Conservation (phyloP, 1,140 invertebrate species). For the Lycorma delicatula region DNA sequence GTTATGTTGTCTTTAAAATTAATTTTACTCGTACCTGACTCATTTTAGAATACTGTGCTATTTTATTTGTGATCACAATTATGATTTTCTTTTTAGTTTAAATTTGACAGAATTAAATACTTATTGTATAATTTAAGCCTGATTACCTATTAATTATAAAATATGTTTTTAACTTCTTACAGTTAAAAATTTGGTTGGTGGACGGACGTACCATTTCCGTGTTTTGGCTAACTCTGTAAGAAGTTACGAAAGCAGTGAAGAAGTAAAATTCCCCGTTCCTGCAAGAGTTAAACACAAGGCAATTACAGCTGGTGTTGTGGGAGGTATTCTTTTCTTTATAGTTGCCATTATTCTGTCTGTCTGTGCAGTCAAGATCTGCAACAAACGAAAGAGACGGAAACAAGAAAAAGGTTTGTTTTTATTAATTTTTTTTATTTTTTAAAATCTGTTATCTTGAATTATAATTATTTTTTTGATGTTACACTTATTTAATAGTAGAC, state of each 20-base stretch:
- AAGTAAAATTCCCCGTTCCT: constrained; percentile 78
- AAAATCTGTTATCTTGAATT: neutral
- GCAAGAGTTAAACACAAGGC: constrained; percentile 85
- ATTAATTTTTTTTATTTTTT: constrained; percentile 1
- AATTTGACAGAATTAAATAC: no score
- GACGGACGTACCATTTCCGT: constrained; percentile 82
- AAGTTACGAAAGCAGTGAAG: constrained; percentile 72
- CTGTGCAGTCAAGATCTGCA: constrained; percentile 94
- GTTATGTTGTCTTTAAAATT: no score
- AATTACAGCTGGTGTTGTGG: constrained; percentile 86
- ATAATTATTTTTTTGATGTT: no score
- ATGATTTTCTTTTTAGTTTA: no score
- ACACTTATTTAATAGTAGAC: no score
- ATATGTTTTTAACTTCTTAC: no score
- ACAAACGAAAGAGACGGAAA: constrained; percentile 90
- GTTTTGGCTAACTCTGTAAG: constrained; percentile 76
- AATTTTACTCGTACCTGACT: no score
- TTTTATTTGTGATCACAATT: no score
- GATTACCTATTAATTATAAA: no score
- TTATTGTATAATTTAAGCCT: no score
- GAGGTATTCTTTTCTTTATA: constrained; percentile 91
- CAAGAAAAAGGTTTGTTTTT: constrained; percentile 87
- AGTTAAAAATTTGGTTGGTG: constrained; percentile 87
- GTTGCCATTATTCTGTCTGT: constrained; percentile 92
- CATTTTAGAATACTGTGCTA: no score